Percentiles rank a stretch among this genome's conserved stretches.
Conservation (phyloP, 2,113 vertebrate species). For the Cygnus atratus region DNA sequence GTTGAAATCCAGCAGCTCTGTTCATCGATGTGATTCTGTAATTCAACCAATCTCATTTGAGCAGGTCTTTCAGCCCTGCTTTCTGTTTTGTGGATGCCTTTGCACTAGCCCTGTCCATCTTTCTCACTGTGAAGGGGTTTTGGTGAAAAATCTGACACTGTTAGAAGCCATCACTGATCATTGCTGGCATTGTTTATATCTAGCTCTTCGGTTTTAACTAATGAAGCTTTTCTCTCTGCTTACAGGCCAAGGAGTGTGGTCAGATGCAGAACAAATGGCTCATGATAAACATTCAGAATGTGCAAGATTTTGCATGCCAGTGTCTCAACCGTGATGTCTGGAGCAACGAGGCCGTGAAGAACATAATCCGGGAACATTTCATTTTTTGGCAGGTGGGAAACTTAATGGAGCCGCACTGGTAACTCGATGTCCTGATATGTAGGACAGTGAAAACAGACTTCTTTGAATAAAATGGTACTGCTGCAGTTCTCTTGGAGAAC, state of each 20-base stretch:
- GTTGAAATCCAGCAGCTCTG: slow-evolving; percentile 41
- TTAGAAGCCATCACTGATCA: slow-evolving; percentile 34
- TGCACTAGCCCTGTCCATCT: slow-evolving; percentile 22
- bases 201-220: not conserved
- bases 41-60: slow-evolving; percentile 8
- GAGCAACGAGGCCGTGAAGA: slow-evolving; percentile 97
- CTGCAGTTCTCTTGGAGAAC: not conserved
- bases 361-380: slow-evolving; percentile 95
- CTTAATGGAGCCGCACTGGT: not conserved
- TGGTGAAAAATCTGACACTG: slow-evolving; percentile 36
- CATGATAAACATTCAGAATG: slow-evolving; percentile 99
- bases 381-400: slow-evolving; percentile 96
- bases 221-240: slow-evolving; percentile 36
- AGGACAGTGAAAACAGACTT: fast-evolving
- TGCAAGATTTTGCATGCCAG: slow-evolving; percentile 98
- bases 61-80: slow-evolving; percentile 35
- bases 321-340: slow-evolving; percentile 97
- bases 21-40: slow-evolving; percentile 4
- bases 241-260: slow-evolving; percentile 95
- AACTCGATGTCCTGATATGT: not conserved
- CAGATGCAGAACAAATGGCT: slow-evolving; percentile 99
- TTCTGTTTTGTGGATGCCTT: slow-evolving; percentile 34
- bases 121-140: slow-evolving; percentile 13
- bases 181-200: slow-evolving; percentile 4
- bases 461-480: not conserved